Evolutionary conservation across 2,888 invertebrate species (phyloP), one percentile per base, ranked within the genome.

Genomic region (Caenorhabditis sp.): DNA sequence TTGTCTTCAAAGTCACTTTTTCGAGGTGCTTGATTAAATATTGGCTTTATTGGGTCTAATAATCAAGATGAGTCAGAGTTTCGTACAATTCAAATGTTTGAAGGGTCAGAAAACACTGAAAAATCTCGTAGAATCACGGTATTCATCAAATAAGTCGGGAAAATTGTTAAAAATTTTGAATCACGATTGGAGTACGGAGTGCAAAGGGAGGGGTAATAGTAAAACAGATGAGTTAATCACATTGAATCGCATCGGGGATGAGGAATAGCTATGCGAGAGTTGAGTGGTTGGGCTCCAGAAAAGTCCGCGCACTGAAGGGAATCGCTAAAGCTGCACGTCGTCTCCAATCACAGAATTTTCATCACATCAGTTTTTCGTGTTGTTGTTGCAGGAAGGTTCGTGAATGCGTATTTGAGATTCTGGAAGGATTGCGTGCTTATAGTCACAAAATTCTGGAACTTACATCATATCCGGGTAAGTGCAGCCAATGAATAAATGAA

Each of bases 281-380:
- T n/a, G n/a, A n/a, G n/a, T n/a, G n/a, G n/a, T n/a, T n/a, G n/a
- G n/a, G n/a, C n/a, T n/a, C 26, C 22, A 9, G 35, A 35, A 35
- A 2, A 27, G 5, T 30, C 37, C 26, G 53, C 13, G 22, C 2
- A 17, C 35, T 35, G 17, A 5, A 1, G 5, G 15, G n/a, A 27
- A 39, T 37, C 55, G 61, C 39, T 11, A 66, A 72, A 78, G 78
- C 80, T 80, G 78, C 78, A 80, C 78, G 78, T 78, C 80, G 62
- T 74, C 80, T 80, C 80, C 78, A 80, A 80, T 80, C 80, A 80
- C 80, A 80, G 80, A 68, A 63, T 52, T 56, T 66, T 74, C 79
- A 80, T 80, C 78, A 80, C 80, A 80, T 65, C 63, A 65, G 71
- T 61, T 74, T 68, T 70, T 53, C 59, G 59, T 68, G 58, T 43